Evolutionary conservation across 2,113 vertebrate species (phyloP), one percentile per base, ranked within the genome.

Genomic region (Gambusia affinis): DNA sequence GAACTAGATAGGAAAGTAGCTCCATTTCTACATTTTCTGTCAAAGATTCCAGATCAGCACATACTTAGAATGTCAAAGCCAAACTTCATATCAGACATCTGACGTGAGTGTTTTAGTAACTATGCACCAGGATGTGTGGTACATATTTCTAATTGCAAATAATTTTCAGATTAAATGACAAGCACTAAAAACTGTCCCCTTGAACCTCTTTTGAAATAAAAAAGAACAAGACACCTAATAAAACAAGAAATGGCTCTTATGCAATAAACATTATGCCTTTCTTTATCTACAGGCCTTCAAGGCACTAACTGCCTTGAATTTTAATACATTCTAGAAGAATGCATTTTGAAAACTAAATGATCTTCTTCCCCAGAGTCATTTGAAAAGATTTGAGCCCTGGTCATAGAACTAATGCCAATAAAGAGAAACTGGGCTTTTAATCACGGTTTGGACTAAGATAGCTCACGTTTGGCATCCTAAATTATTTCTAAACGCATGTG

Each of bases 341-440:
- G 68, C 82, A 63, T 84, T 90, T 86, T 81, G 77, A 82, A 87
- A 89, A 80, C 14, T 76, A 90, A 92, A 88, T 79, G 78, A 68
- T 79, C 75, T 82, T 73, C 87, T 91, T 78, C 85, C 89, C 85
- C 80, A 12, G 28, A 88, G 91, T 85, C 77, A 60, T 92, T 89
- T 91, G 79, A 64, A 79, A 85, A 87, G 61, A 75, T 87, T 84
- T 77, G 77, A 84, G 87, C 61, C 73, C 85, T 84, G 47, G 67
- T 71, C 73, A 79, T 17, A 79, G 37, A 33, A 76, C 24, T 47
- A 80, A 80, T 67, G 7, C 5, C 15, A 79, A 51, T 30, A 63
- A 75, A 85, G 54, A 14, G 1, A 67, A 75, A 35, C 11, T 1
- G 3, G n/a, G 15, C 17, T 37, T 68, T 60, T 30, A 60, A 51